A percentile compares a stretch with the other conserved stretches of the same genome.
phyloP scores from a whole-genome alignment of 2,797 vertebrate species.

The Anabas testudineus region DNA sequence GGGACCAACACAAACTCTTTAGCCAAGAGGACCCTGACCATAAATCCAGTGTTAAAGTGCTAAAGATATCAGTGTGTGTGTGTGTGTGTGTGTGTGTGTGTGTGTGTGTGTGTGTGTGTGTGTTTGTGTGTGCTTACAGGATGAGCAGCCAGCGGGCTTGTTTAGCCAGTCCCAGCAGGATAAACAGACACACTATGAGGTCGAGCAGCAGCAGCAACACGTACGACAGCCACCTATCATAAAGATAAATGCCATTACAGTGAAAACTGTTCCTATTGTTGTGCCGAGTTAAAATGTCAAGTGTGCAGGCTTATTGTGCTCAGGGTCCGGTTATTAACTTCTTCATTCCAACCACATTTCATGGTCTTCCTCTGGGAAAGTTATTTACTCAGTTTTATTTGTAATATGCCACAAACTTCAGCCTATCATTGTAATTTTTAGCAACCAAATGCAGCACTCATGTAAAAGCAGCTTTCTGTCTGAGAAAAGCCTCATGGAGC shows the following conservation, averaged over 20 bases:
- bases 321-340: too few species aligned
- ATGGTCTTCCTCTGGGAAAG: too few species aligned
- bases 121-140: constrained; percentile 84
- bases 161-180: constrained; percentile 92
- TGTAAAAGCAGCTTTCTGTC: background rate
- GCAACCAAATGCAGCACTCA: too few species aligned
- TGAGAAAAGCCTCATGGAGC: background rate
- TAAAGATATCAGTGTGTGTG: constrained; percentile 19
- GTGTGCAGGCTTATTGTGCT: background rate
- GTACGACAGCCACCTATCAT: constrained; percentile 90
- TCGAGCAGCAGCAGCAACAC: constrained; percentile 90
- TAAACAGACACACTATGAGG: constrained; percentile 92
- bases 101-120: constrained; percentile 34
- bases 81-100: constrained; percentile 34
- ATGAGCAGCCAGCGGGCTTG: constrained; percentile 94
- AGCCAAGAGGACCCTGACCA: constrained; percentile 45
- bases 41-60: constrained; percentile 19
- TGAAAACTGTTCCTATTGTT: background rate
- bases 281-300: background rate
- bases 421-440: too few species aligned
- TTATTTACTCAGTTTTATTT: too few species aligned
- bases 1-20: constrained; percentile 50
- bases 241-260: constrained; percentile 10
- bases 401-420: too few species aligned
- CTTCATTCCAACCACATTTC: too few species aligned